Evolutionary conservation across 2,113 vertebrate genomes (phyloP).

Genomic region (Candoia aspera): DNA sequence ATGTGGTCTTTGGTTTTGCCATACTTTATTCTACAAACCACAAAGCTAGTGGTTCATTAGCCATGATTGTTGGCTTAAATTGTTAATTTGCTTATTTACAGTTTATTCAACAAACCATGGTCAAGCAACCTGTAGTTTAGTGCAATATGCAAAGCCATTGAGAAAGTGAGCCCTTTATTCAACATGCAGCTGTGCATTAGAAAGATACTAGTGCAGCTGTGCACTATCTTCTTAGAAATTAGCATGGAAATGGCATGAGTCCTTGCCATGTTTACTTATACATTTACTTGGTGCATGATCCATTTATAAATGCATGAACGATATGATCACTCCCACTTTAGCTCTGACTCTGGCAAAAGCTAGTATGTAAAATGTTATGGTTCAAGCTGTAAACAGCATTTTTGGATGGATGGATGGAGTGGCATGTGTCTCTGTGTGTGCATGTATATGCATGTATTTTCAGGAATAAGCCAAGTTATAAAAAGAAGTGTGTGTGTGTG

Average conservation of each 20-base stretch:
- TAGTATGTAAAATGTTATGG: neutral
- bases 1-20: no score
- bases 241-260: neutral
- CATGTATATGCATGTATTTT: neutral
- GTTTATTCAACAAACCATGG: neutral
- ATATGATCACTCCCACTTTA: neutral
- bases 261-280: neutral
- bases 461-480: neutral
- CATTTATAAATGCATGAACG: neutral
- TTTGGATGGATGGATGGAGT: neutral
- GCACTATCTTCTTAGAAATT: neutral
- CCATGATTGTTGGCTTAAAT: no score
- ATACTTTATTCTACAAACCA: no score
- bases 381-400: neutral
- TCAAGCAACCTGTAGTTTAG: neutral
- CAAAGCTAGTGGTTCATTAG: no score
- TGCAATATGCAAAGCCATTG: neutral
- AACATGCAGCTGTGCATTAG: neutral
- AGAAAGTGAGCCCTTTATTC: neutral
- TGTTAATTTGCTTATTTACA: neutral
- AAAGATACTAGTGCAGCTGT: neutral
- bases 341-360: neutral
- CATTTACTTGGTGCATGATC: neutral
- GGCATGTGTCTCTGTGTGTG: neutral
- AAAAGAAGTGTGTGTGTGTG: neutral